phyloP scores from a whole-genome alignment of 2,888 invertebrate genomes.

The Tachystola acroxantha region DNA sequence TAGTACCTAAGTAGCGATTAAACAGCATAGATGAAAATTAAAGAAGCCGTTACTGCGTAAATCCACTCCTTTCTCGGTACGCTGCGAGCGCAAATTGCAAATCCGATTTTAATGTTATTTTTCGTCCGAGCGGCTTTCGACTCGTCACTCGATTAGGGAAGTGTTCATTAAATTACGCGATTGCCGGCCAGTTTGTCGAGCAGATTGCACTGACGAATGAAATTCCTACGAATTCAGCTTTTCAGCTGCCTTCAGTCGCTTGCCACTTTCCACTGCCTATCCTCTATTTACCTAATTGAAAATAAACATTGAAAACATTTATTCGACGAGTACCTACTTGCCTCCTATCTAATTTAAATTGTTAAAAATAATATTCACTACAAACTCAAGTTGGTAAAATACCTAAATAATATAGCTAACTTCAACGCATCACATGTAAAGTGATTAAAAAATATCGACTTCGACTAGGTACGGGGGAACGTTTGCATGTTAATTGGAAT shows the following conservation, averaged over 20 bases:
- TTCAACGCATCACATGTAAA: too few relatives aligned
- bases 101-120: slow-evolving; percentile 43
- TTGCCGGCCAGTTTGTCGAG: slow-evolving; percentile 56
- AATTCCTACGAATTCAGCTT: slow-evolving; percentile 43
- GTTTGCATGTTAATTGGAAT: too few relatives aligned
- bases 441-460: too few relatives aligned
- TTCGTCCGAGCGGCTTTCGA: slow-evolving; percentile 41
- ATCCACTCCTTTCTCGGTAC: neutral
- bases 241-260: slow-evolving; percentile 15
- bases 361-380: too few relatives aligned
- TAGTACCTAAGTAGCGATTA: too few relatives aligned
- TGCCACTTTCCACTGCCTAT: slow-evolving; percentile 10
- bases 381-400: too few relatives aligned
- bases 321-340: slow-evolving; percentile 14
- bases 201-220: slow-evolving; percentile 52
- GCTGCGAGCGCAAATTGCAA: slow-evolving; percentile 18
- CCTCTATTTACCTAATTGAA: slow-evolving; percentile 33
- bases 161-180: slow-evolving; percentile 70
- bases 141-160: slow-evolving; percentile 64
- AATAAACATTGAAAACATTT: slow-evolving; percentile 34
- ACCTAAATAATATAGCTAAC: too few relatives aligned
- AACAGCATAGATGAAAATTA: too few relatives aligned
- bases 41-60: too few relatives aligned
- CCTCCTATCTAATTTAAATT: too few relatives aligned
- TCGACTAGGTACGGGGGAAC: too few relatives aligned